A percentile compares a stretch with the other conserved stretches of the same genome.
Conservation (phyloP, 2,797 vertebrate species). For the Acridotheres tristis region DNA sequence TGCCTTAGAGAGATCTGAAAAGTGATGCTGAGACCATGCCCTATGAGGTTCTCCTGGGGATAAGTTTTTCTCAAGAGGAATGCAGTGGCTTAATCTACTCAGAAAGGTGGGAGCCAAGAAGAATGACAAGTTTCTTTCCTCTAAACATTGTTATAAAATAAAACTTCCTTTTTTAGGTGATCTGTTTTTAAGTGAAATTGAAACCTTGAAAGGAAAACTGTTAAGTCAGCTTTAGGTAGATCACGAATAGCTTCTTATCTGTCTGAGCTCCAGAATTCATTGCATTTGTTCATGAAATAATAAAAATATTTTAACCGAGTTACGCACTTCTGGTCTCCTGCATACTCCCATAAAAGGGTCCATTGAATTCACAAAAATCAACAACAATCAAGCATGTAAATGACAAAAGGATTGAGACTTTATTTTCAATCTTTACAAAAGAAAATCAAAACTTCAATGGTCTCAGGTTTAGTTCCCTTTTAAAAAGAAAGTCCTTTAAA, state of each 20-base stretch:
- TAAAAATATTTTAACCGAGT: background rate
- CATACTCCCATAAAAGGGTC: background rate
- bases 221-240: background rate
- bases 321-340: background rate
- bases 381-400: background rate
- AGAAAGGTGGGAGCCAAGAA: background rate
- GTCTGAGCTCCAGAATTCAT: background rate
- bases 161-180: background rate
- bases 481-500: background rate
- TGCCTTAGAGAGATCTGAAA: background rate
- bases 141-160: background rate
- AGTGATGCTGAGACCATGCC: background rate
- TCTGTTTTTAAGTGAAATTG: background rate
- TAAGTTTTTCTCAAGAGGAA: background rate
- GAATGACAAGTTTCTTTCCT: background rate
- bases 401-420: background rate
- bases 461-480: background rate
- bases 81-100: background rate
- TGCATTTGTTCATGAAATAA: background rate
- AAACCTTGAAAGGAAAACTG: background rate
- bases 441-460: background rate
- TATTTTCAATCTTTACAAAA: background rate
- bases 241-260: background rate
- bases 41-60: background rate
- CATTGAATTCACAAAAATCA: background rate